Evolutionary conservation across 2,113 vertebrate species (phyloP), one percentile per base, ranked within the genome.

Genomic region (Petrocephalus zakoni): DNA sequence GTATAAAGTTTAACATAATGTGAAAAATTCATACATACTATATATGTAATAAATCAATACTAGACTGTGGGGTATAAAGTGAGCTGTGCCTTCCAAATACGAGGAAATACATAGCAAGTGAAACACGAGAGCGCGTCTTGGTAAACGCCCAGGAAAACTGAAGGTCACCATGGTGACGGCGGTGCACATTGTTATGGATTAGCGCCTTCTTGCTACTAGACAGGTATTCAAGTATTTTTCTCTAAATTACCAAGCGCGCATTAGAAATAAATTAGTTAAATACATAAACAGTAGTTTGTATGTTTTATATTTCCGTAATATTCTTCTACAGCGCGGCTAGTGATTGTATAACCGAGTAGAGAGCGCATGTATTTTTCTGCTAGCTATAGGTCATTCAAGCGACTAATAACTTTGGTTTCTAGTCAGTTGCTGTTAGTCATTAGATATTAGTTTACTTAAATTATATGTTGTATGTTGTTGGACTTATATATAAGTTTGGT

Each of bases 81-180:
- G 47, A 49, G 47, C 2, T 49, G 8, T 49, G 47, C 47, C 5
- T 49, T 49, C 47, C 47, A 49, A 49, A 49, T 49, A 49, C 47
- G 47, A 49, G n/a, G n/a, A 49, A 49, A 49, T 49, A 49, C 47
- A 49, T 5, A 47, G 8, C 47, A 49, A 49, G 47, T 6, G 47
- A 49, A 49, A 49, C 5, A 49, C 5, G 5, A 8, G 47, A 34
- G 4, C 17, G 6, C 42, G 81, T n/a, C 72, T 72, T n/a, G 22
- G 87, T 34, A 51, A 47, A 87, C 87, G 87, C 61, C 87, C 87
- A 22, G 87, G 86, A 87, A 87, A 46, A 61, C 42, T 34, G 46
- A 49, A 2, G 13, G 47, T 87, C 25, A 87, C 87, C 61, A 87
- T 87, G 87, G 87, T 52, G 87, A 87, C 87, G 64, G 61, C 21